Evolutionary conservation across 2,113 vertebrate species (phyloP).

Genomic region (Amphilophus citrinellus): DNA sequence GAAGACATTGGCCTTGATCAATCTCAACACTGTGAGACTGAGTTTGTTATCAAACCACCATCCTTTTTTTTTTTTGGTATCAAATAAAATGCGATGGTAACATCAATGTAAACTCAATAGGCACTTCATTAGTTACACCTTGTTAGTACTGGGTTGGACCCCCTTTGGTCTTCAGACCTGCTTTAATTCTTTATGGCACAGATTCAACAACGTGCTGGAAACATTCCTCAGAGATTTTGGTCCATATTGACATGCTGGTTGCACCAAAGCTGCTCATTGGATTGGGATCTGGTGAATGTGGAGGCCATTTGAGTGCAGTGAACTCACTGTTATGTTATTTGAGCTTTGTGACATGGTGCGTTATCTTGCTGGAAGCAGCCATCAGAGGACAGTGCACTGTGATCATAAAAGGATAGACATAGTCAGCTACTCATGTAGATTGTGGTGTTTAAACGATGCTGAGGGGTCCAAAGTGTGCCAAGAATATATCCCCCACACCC

Average conservation of each 20-base stretch:
- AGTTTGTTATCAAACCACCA: background rate
- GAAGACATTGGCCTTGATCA: background rate
- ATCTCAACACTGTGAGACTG: background rate
- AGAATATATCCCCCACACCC: background rate
- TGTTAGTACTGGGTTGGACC: no score
- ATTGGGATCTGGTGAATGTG: background rate
- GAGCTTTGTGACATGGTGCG: no score
- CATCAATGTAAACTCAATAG: background rate
- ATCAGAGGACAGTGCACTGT: background rate
- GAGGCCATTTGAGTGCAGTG: no score
- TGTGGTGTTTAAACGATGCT: background rate
- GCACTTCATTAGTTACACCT: background rate
- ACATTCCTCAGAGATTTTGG: background rate
- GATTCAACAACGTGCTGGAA: background rate
- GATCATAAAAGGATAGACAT: background rate
- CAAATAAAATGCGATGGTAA: background rate
- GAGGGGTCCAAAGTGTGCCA: background rate
- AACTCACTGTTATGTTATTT: background rate
- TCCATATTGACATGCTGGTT: background rate
- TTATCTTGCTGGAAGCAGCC: background rate
- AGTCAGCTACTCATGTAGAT: background rate
- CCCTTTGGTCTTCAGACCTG: no score
- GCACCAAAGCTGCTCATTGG: background rate
- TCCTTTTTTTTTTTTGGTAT: background rate
- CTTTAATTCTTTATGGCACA: background rate